Percentiles rank a stretch among this genome's conserved stretches.
Conservation (phyloP, 2,797 vertebrate genomes). For the Enteromius fasciolatus region DNA sequence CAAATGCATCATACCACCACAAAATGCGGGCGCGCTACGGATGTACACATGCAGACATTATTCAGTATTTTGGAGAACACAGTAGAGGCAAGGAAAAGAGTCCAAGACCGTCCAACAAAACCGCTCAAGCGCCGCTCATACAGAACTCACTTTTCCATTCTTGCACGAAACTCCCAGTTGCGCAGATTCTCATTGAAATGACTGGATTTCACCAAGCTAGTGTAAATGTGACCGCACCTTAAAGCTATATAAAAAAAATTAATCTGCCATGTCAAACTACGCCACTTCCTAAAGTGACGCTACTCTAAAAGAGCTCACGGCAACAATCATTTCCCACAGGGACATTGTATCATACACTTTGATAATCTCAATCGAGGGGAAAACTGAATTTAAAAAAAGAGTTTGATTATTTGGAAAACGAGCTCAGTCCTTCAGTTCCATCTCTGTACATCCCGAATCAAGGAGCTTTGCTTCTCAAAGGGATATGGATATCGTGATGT, state of each 20-base stretch:
- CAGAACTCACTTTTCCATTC: not conserved
- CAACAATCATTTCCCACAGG: slow-evolving; percentile 46
- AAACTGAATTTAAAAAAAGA: slow-evolving; percentile 20
- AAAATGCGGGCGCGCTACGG: slow-evolving; percentile 40
- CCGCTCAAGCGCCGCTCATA: not conserved
- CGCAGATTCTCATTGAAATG: not conserved
- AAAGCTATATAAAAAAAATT: slow-evolving; percentile 42
- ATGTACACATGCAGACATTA: slow-evolving; percentile 51
- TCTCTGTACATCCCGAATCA: slow-evolving; percentile 39
- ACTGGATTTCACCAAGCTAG: not conserved
- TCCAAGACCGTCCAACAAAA: not conserved
- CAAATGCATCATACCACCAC: slow-evolving; percentile 27
- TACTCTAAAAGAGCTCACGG: slow-evolving; percentile 28
- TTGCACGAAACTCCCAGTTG: not conserved
- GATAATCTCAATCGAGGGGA: slow-evolving; percentile 15
- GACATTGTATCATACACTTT: slow-evolving; percentile 3
- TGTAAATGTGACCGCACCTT: slow-evolving; percentile 4
- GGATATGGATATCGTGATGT: slow-evolving; percentile 26
- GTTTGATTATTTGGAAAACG: slow-evolving; percentile 7
- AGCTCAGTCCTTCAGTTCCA: slow-evolving; percentile 26
- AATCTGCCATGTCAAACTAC: slow-evolving; percentile 23
- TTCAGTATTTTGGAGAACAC: slow-evolving; percentile 30
- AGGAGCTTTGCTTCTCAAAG: slow-evolving; percentile 38
- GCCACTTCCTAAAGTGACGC: slow-evolving; percentile 31
- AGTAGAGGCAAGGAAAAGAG: slow-evolving; percentile 40